Base-by-base conservation (phyloP, 2,113 vertebrate species). In the Mustelus asterias region DNA sequence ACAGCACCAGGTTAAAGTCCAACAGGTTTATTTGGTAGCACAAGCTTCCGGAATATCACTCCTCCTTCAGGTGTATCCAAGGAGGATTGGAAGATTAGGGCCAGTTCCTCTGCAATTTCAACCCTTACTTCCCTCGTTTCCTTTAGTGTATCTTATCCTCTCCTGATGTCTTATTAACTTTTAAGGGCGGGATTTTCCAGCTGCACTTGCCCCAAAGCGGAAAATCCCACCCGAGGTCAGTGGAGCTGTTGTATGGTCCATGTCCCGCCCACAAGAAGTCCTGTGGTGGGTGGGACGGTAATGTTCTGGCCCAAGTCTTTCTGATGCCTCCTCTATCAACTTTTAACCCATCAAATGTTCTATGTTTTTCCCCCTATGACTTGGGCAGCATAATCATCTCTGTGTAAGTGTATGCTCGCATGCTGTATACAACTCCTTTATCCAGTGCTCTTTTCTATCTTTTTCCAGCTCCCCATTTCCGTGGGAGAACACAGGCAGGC, bases 401-500 rank as follows among this genome's bases (percentile, higher is more conserved):
- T 70, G 54, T 92, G 26, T 63, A 26, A 26, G 10, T 58, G 26
- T 29, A 8, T 63, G 13, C 58, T 58, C 14, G 33, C 14, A 2
- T n/a, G 29, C 29, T 18, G 11, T 6, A 37, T 20, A 22, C n/a
- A 65, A 20, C n/a, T 5, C 0, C 37, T 83, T 83, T 37, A n/a
- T 93, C 33, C 33, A 67, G 20, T 37, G 60, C 60, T 93, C 16
- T 65, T 93, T 65, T 65, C 6, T 65, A n/a, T 90, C 78, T n/a
- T 44, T 7, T 41, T 26, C 48, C n/a, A 96, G 96, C 37, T 95
- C 96, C 29, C 67, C 96, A 96, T 95, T 95, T 22, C 96, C 37
- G n/a, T 96, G 96, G 95, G 96, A 96, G 88, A 95, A 54, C 13
- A 96, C 96, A 58, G 72, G 41, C 24, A 96, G 85, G 96, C 70